A percentile compares a stretch with the other conserved stretches of the same genome.
Conservation (phyloP, 2,888 invertebrate genomes). For the Brachypterus glaber region DNA sequence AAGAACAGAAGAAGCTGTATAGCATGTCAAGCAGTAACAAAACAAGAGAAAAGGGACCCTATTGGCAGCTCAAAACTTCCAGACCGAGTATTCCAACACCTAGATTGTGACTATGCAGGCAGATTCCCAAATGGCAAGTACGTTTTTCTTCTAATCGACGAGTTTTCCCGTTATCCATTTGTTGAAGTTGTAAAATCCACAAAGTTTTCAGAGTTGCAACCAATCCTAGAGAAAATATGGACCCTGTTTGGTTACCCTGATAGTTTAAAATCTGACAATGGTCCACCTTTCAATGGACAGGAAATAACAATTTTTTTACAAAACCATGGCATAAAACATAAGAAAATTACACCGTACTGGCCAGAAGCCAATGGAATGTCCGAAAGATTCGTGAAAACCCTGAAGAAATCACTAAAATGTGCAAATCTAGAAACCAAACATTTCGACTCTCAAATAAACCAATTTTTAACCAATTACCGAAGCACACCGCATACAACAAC, state of each 20-base stretch:
- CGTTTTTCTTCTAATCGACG: constrained; percentile 11
- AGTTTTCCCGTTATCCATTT: constrained; percentile 14
- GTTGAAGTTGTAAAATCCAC: constrained; percentile 12
- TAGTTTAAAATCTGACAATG: constrained; percentile 13
- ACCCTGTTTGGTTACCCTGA: constrained; percentile 11
- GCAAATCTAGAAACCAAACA: constrained; percentile 5
- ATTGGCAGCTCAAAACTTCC: background rate
- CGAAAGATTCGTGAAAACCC: constrained; percentile 16
- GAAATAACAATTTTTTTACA: constrained; percentile 11
- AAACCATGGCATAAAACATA: constrained; percentile 12
- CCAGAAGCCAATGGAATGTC: constrained; percentile 18
- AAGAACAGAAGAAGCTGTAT: constrained; percentile 4
- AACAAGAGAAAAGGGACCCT: constrained; percentile 2
- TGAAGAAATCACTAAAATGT: constrained; percentile 11
- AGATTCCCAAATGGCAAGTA: constrained; percentile 13
- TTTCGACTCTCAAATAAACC: constrained; percentile 5
- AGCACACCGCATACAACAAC: too few species aligned
- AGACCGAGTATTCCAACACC: constrained; percentile 8
- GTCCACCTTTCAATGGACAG: constrained; percentile 14
- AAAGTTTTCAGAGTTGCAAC: constrained; percentile 8
- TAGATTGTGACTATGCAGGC: constrained; percentile 13
- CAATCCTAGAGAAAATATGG: constrained; percentile 11
- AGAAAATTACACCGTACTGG: constrained; percentile 17
- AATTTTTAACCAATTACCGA: constrained; percentile 12
- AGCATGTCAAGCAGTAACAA: constrained; percentile 4